Percentiles rank a stretch among this genome's conserved stretches.
These are phyloP conservation scores for Zoanthus sansibaricus DNA, from an alignment of 92 coral and sea anemone genomes.

Conservation along the genomic window DNA sequence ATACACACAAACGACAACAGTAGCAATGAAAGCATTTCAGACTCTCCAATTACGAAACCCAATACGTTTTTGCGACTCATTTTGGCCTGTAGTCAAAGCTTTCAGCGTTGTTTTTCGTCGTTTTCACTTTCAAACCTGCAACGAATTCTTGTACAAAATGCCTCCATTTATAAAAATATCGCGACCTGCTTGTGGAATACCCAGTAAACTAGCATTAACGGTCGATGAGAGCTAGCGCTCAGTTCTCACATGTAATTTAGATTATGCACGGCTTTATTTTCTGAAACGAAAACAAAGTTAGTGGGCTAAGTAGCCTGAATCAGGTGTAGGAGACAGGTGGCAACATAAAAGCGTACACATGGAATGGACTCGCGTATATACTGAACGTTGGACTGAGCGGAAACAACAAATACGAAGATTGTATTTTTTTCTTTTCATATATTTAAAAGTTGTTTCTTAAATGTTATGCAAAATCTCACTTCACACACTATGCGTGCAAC, in stretches of 20 bases:
- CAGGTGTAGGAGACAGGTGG: conserved; percentile 49
- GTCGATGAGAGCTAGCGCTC: conserved; percentile 19
- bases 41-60: conserved; percentile 13
- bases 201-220: not conserved
- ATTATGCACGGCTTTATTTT: conserved; percentile 14
- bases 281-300: conserved; percentile 46
- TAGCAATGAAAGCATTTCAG: conserved; percentile 3
- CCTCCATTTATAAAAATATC: not conserved
- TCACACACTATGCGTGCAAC: too few species aligned
- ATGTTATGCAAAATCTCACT: too few species aligned
- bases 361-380: conserved; percentile 19
- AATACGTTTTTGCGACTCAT: conserved; percentile 20
- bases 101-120: not conserved
- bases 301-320: conserved; percentile 18
- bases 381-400: not conserved
- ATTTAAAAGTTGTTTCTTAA: too few species aligned
- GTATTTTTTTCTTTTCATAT: too few species aligned
- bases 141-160: not conserved
- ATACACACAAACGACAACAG: conserved; percentile 13
- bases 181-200: not conserved
- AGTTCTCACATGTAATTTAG: conserved; percentile 23
- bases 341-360: not conserved
- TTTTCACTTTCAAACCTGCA: not conserved
- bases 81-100: conserved; percentile 4
- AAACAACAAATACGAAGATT: not conserved